phyloP scores from a whole-genome alignment of 2,888 invertebrate species.

The Drosophila engyochracea region DNA sequence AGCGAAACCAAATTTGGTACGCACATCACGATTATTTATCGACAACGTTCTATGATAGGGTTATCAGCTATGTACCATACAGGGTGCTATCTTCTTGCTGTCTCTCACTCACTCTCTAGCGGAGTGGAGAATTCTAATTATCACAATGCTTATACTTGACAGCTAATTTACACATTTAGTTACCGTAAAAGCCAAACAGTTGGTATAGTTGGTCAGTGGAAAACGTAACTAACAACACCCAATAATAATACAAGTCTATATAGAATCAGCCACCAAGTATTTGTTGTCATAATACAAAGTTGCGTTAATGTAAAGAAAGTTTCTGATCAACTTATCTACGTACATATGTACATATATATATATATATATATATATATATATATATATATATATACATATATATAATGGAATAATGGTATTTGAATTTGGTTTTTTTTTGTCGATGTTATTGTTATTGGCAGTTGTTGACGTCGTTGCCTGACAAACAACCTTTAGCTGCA shows the following conservation, averaged over 20 bases:
- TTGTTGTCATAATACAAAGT: not conserved
- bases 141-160: conserved; percentile 33
- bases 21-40: not conserved
- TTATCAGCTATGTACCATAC: not conserved
- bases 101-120: not conserved
- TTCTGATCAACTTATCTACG: not conserved
- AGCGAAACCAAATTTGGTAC: not conserved
- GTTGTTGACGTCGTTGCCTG: conserved; percentile 25
- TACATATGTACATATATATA: not conserved
- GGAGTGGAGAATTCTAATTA: conserved; percentile 39
- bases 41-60: not conserved
- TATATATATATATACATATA: not conserved
- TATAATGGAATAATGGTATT: not conserved
- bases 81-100: not conserved
- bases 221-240: not conserved
- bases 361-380: not conserved
- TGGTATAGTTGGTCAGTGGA: conserved; percentile 4
- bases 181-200: conserved; percentile 1
- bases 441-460: conserved; percentile 17
- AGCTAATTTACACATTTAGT: conserved; percentile 26
- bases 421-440: not conserved
- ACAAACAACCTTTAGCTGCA: conserved; percentile 33
- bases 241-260: not conserved
- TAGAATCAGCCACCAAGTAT: not conserved
- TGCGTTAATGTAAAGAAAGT: not conserved